Evolutionary conservation across 2,888 invertebrate species (phyloP).

Genomic region (Drosophila parthenogenetica): DNA sequence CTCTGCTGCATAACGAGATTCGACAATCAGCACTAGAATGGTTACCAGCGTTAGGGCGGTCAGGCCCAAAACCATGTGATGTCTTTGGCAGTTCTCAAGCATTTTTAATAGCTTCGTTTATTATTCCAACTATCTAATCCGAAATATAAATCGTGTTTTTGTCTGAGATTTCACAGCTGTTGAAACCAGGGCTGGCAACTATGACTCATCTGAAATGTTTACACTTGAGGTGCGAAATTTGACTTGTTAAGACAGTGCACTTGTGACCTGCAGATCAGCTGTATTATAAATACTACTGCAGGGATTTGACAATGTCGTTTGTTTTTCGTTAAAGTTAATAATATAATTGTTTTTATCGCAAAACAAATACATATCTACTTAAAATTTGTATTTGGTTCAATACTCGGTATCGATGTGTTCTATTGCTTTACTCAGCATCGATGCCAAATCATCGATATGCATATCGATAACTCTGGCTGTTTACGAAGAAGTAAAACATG

Average conservation of each 20-base stretch:
- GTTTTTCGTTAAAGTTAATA: not conserved
- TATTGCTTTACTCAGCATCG: constrained; percentile 11
- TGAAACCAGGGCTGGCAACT: constrained; percentile 17
- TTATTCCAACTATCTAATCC: constrained; percentile 7
- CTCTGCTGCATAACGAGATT: constrained; percentile 87
- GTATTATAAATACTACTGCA: not conserved
- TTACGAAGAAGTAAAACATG: constrained; percentile 74
- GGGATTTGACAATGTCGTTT: not conserved
- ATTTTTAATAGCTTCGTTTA: constrained; percentile 84
- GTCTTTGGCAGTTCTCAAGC: constrained; percentile 94
- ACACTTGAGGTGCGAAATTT: not conserved
- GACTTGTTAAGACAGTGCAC: too few relatives aligned
- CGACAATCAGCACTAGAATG: constrained; percentile 91
- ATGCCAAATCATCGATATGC: constrained; percentile 30
- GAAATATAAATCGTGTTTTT: constrained; percentile 13
- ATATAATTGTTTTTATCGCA: not conserved
- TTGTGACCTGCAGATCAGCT: not conserved
- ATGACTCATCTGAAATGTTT: constrained; percentile 16
- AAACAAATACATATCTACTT: not conserved
- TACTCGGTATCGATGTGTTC: constrained; percentile 12
- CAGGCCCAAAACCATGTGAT: constrained; percentile 92
- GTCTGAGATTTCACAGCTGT: constrained; percentile 17
- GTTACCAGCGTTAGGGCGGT: constrained; percentile 92
- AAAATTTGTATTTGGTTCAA: not conserved
- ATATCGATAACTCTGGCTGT: constrained; percentile 57